These are phyloP conservation scores for Strigamia crassipes DNA, from an alignment of 2,888 invertebrate species.

Conservation along the genomic window DNA sequence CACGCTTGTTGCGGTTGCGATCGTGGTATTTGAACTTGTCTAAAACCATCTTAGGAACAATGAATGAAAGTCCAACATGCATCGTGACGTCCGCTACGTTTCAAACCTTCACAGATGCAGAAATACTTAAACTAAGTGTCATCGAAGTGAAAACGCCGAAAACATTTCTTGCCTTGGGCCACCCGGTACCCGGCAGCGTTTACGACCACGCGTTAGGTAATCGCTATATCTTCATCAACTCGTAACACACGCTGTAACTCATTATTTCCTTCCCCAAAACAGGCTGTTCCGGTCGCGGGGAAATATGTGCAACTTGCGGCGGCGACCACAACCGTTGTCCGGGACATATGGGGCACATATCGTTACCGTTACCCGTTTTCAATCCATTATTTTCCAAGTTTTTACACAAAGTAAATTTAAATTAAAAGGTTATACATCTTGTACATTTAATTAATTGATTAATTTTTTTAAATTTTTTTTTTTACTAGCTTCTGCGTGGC, in stretches of 20 bases:
- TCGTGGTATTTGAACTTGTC: not conserved
- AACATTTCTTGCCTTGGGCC: constrained; percentile 80
- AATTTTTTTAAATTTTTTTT: constrained; percentile 41
- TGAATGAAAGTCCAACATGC: not conserved
- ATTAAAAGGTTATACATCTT: not conserved
- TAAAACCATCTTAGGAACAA: not conserved
- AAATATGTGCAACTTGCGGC: constrained; percentile 80
- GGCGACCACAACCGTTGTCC: constrained; percentile 72
- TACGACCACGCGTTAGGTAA: constrained; percentile 82
- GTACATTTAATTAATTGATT: no score
- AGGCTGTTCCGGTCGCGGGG: constrained; percentile 64
- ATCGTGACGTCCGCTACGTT: constrained; percentile 55
- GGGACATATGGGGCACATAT: constrained; percentile 95
- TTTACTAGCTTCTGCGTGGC: constrained; percentile 59
- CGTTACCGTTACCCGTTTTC: constrained; percentile 81
- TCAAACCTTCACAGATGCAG: constrained; percentile 74
- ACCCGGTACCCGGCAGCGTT: constrained; percentile 82
- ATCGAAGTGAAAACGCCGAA: constrained; percentile 76
- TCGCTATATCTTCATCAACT: no score
- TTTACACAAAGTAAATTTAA: constrained; percentile 65
- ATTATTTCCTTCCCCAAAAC: not conserved
- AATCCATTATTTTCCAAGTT: constrained; percentile 87
- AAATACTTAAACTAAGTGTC: constrained; percentile 79
- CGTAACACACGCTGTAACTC: not conserved
- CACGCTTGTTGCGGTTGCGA: no score